These are phyloP conservation scores for Pemphigus obesinymphae DNA, from an alignment of 1,140 invertebrate genomes.

Conservation along the genomic window DNA sequence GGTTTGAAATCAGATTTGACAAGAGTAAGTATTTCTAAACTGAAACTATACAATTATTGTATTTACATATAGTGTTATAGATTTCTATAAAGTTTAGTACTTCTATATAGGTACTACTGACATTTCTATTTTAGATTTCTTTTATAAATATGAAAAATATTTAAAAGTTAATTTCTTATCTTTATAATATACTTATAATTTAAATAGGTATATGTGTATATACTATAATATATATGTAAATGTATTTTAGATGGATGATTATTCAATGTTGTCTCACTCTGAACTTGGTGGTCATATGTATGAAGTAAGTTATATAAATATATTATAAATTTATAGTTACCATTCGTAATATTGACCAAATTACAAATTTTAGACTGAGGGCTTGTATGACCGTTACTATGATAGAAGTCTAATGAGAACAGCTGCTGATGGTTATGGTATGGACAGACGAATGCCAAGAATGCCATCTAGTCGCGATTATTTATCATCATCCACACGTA, in stretches of 20 bases:
- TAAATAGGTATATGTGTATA: background rate
- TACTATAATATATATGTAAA: background rate
- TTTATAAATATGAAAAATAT: too few species aligned
- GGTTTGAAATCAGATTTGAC: constrained; percentile 25
- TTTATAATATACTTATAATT: background rate
- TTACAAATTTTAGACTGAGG: constrained; percentile 32
- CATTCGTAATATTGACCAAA: background rate
- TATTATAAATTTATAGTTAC: background rate
- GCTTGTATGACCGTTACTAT: constrained; percentile 30
- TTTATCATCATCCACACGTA: constrained; percentile 30
- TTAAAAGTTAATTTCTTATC: background rate
- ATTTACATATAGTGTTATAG: background rate
- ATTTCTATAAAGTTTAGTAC: background rate
- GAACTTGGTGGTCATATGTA: constrained; percentile 34
- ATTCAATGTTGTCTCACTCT: constrained; percentile 29
- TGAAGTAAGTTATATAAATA: background rate
- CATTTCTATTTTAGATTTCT: background rate
- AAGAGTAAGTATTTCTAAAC: background rate
- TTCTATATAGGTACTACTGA: background rate
- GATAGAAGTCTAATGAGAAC: constrained; percentile 19
- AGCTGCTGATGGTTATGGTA: constrained; percentile 32
- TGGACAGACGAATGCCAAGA: constrained; percentile 32
- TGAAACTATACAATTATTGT: background rate
- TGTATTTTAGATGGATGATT: constrained; percentile 15
- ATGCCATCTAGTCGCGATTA: constrained; percentile 33